phyloP scores from a whole-genome alignment of 2,113 vertebrate genomes.

The Neogobius melanostomus region DNA sequence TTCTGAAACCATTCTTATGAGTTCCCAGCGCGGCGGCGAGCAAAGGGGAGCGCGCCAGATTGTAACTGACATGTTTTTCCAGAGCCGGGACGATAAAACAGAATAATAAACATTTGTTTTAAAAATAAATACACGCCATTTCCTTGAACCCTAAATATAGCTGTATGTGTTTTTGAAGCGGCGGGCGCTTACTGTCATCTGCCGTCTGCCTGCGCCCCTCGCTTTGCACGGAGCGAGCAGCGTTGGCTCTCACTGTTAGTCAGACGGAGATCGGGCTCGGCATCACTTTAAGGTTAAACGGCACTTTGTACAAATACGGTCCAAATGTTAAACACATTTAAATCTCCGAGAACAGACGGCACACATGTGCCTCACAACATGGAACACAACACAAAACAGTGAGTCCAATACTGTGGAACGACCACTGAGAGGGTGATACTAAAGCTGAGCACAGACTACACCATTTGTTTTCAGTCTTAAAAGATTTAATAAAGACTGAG shows the following conservation, averaged over 20 bases:
- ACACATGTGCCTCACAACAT: constrained; percentile 12
- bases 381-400: no score
- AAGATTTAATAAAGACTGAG: no score
- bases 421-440: no score
- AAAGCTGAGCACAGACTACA: no score
- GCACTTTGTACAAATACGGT: constrained; percentile 59
- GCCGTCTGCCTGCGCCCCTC: constrained; percentile 32
- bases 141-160: constrained; percentile 65
- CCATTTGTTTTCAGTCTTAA: no score
- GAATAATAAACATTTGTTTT: constrained; percentile 69
- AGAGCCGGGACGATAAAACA: constrained; percentile 49
- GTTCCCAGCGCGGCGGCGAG: constrained; percentile 46
- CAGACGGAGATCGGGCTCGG: constrained; percentile 44
- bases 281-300: constrained; percentile 65
- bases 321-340: constrained; percentile 61
- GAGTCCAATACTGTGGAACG: no score
- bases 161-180: constrained; percentile 44
- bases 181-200: constrained; percentile 25
- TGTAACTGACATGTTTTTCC: constrained; percentile 62
- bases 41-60: constrained; percentile 31
- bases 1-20: constrained; percentile 56
- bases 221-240: constrained; percentile 24
- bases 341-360: constrained; percentile 33
- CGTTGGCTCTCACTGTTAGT: constrained; percentile 57
- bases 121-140: constrained; percentile 67